Percentiles rank a stretch among this genome's conserved stretches.
phyloP scores from a whole-genome alignment of 2,113 vertebrate genomes.

The Phylloscopus trochilus region DNA sequence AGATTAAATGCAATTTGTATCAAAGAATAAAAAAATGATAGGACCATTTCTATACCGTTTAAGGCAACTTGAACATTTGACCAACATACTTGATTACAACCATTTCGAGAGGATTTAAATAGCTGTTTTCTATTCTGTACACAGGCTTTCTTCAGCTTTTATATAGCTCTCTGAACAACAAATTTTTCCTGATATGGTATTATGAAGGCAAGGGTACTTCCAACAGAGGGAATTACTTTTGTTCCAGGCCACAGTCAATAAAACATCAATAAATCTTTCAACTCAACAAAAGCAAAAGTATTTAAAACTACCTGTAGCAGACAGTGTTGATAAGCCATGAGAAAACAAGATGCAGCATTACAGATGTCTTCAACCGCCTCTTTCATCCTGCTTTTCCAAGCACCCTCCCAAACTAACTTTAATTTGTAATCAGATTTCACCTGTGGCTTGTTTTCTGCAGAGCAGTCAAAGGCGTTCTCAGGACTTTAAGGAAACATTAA shows the following conservation, averaged over 20 bases:
- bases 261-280: not conserved
- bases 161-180: not conserved
- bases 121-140: not conserved
- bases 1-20: not conserved
- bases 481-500: not conserved
- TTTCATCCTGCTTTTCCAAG: not conserved
- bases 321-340: rapidly evolving
- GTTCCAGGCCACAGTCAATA: not conserved
- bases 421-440: not conserved
- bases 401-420: not conserved
- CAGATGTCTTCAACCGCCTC: not conserved
- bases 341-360: not conserved
- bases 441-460: not conserved
- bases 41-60: not conserved
- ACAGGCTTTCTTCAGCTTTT: not conserved
- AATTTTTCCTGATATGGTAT: not conserved
- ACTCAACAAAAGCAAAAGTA: not conserved
- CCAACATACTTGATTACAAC: not conserved
- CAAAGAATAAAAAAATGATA: not conserved
- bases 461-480: not conserved
- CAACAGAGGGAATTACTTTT: not conserved
- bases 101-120: not conserved
- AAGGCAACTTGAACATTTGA: not conserved
- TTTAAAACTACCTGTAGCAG: not conserved
- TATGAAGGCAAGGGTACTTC: not conserved